Evolutionary conservation across 2,113 vertebrate genomes (phyloP), one percentile per base, ranked within the genome.

Genomic region (Melanerpes formicivorus): DNA sequence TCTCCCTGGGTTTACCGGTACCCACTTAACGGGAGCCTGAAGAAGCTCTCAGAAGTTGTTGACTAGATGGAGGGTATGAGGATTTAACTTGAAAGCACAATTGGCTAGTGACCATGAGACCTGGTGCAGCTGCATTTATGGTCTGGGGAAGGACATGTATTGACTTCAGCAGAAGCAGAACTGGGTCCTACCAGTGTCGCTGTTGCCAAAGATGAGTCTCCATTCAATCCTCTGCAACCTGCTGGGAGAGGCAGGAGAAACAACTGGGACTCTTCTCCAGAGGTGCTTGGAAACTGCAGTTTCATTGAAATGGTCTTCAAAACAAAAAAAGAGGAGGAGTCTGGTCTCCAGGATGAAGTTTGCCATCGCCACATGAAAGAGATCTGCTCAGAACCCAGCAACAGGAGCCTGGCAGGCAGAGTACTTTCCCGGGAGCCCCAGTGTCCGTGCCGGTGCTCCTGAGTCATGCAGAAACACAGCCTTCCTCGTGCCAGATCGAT

Each of bases 141-240:
- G 37, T 80, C 56, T 1, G 0, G 80, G 59, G 17, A 69, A 90
- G 55, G 73, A 90, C 44, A 18, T 26, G 54, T 59, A 29, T 72
- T 88, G 88, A 88, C 93, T 84, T 94, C 60, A 88, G 76, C 2
- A 1, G 73, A 94, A 93, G 72, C 84, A 85, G 82, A 71, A 60
- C 90, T 3, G 14, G 32, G 58, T 90, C 80, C 77, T 86, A 64
- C 70, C 80, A 18, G 40, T 55, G 65, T 78, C 92, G 88, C 93
- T 80, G 3, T 90, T 88, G 92, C 93, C 90, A 95, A 95, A 95
- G 93, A 95, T 69, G 65, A 91, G 56, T 80, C 54, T 89, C 64
- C 70, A 25, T 52, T 72, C 37, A 88, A 91, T 56, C 50, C 76
- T 56, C 25, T 74, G 69, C 60, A 64, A 85, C 69, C 69, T 93